phyloP scores from a whole-genome alignment of 2,797 vertebrate species.

The Capromys pilorides region DNA sequence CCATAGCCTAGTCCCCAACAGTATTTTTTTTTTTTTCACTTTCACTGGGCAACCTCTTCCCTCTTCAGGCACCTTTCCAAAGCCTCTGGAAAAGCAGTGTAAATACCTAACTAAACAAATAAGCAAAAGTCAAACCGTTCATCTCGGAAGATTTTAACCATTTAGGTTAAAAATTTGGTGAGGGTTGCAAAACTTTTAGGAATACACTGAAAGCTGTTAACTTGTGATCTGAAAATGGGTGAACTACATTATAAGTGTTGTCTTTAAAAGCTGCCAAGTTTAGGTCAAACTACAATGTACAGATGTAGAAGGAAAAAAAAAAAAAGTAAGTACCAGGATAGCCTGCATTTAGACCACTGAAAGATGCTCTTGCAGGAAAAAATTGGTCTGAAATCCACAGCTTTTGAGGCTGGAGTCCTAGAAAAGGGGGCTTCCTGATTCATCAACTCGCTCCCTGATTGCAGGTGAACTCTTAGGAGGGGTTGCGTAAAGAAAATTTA shows the following conservation, averaged over 20 bases:
- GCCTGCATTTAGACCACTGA: background rate
- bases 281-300: background rate
- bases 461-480: background rate
- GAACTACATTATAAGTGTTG: background rate
- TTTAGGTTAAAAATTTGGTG: background rate
- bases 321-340: background rate
- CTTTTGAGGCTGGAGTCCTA: background rate
- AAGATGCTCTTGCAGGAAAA: background rate
- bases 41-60: background rate
- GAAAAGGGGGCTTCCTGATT: background rate
- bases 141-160: conserved; percentile 2
- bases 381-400: background rate
- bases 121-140: background rate
- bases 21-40: background rate
- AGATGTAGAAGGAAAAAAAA: background rate
- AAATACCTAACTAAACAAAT: background rate
- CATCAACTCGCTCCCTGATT: background rate
- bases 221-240: background rate
- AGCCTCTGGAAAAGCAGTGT: background rate
- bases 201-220: conserved; percentile 1
- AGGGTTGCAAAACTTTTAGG: background rate
- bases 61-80: background rate
- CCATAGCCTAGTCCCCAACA: background rate
- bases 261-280: background rate
- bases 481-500: background rate